Conservation (phyloP, 2,797 vertebrate species). For the Meriones psammophilus region DNA sequence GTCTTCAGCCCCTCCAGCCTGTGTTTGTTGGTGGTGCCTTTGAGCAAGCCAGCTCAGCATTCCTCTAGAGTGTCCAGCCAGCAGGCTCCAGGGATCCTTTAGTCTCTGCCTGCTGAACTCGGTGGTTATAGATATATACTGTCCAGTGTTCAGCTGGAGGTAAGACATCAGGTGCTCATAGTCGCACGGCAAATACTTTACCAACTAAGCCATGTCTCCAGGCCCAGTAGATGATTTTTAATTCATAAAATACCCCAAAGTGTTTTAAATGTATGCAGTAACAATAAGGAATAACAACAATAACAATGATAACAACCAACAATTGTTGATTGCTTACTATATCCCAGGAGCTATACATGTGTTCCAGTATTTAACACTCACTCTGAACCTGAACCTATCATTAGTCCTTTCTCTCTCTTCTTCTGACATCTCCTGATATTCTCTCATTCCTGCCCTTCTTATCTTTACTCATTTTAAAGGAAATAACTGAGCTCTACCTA, state of each 20-base stretch:
- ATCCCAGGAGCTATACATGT: not conserved
- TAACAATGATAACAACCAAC: not conserved
- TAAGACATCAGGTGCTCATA: not conserved
- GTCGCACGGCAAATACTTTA: not conserved
- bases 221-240: not conserved
- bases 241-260: not conserved
- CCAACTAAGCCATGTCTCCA: not conserved
- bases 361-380: slow-evolving; percentile 48
- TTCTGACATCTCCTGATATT: not conserved
- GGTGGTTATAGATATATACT: not conserved
- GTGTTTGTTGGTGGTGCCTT: not conserved
- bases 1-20: not conserved
- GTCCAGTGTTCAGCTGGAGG: not conserved
- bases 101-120: not conserved
- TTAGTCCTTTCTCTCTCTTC: not conserved
- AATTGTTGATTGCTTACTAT: not conserved
- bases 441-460: too few species aligned
- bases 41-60: not conserved
- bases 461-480: not conserved
- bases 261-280: slow-evolving; percentile 11
- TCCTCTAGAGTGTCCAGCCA: not conserved
- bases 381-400: not conserved
- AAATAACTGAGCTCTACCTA: not conserved
- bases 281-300: not conserved
- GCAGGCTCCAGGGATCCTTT: too few species aligned